phyloP scores from a whole-genome alignment of 2,797 vertebrate genomes.

The Meda fulgida region DNA sequence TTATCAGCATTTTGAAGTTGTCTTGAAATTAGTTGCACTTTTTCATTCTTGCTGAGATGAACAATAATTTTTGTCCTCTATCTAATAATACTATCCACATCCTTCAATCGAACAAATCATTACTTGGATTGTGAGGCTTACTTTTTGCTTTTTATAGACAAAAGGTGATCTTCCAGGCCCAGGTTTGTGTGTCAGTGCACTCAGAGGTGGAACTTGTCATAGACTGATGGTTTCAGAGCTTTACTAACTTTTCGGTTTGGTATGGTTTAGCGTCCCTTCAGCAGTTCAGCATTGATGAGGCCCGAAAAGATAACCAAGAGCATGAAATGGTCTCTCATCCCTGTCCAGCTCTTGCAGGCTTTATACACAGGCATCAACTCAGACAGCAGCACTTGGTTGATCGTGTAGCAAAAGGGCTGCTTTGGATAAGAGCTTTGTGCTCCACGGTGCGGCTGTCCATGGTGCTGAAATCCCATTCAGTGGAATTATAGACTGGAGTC shows the following conservation, averaged over 20 bases:
- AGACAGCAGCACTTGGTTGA: slow-evolving; percentile 24
- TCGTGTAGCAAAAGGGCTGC: slow-evolving; percentile 23
- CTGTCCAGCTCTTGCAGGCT: slow-evolving; percentile 29
- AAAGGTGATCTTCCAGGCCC: not conserved
- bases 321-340: slow-evolving; percentile 46
- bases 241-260: slow-evolving; percentile 2
- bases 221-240: slow-evolving; percentile 17
- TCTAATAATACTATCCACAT: not conserved
- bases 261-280: slow-evolving; percentile 47
- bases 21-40: not conserved
- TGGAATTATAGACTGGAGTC: not conserved
- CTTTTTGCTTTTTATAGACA: not conserved
- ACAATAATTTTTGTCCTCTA: not conserved
- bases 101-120: not conserved
- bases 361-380: slow-evolving; percentile 11
- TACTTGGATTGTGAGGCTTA: not conserved
- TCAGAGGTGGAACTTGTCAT: slow-evolving; percentile 10
- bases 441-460: slow-evolving; percentile 43
- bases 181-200: slow-evolving; percentile 14
- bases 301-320: slow-evolving; percentile 30
- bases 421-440: slow-evolving; percentile 30
- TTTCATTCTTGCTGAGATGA: too few species aligned
- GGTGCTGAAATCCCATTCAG: slow-evolving; percentile 47
- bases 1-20: not conserved
- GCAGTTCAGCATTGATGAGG: slow-evolving; percentile 40